Percentiles rank a stretch among this genome's conserved stretches.
These are phyloP conservation scores for Calycopis cecrops DNA, from an alignment of 1,140 invertebrate species.

Conservation along the genomic window DNA sequence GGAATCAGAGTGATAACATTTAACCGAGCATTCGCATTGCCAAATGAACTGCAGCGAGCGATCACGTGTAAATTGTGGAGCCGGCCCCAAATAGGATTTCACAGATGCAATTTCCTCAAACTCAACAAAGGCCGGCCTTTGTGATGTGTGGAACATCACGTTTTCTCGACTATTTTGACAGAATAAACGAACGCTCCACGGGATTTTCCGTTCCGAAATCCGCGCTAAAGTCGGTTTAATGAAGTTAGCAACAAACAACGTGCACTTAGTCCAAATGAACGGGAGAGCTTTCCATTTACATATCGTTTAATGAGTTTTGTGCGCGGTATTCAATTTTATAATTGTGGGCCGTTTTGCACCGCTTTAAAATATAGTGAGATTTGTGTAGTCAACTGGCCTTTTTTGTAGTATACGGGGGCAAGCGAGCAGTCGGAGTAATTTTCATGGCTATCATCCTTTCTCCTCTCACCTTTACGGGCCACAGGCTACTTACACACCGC, in stretches of 20 bases:
- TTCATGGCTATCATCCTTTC: no score
- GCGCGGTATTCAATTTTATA: not conserved
- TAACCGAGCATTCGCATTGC: constrained; percentile 2
- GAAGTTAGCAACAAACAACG: constrained; percentile 23
- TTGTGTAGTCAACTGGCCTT: no score
- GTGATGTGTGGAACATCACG: constrained; percentile 38
- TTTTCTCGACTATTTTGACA: constrained; percentile 34
- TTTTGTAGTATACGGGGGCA: no score
- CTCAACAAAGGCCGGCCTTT: constrained; percentile 42
- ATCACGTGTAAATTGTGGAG: constrained; percentile 30
- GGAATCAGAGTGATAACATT: no score
- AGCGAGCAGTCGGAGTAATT: no score
- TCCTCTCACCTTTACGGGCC: no score
- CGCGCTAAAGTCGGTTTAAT: constrained; percentile 23
- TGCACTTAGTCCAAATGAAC: constrained; percentile 17
- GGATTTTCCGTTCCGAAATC: constrained; percentile 23
- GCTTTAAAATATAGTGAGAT: no score
- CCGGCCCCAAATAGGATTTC: constrained; percentile 40
- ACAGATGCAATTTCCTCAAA: constrained; percentile 53
- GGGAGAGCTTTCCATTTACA: constrained; percentile 12
- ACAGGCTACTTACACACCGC: no score
- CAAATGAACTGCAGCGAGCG: constrained; percentile 36
- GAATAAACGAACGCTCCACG: constrained; percentile 32
- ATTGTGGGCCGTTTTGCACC: no score
- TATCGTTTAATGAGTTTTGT: constrained; percentile 1